Evolutionary conservation across 2,113 vertebrate species (phyloP), one percentile per base, ranked within the genome.

Genomic region (Prinia subflava): DNA sequence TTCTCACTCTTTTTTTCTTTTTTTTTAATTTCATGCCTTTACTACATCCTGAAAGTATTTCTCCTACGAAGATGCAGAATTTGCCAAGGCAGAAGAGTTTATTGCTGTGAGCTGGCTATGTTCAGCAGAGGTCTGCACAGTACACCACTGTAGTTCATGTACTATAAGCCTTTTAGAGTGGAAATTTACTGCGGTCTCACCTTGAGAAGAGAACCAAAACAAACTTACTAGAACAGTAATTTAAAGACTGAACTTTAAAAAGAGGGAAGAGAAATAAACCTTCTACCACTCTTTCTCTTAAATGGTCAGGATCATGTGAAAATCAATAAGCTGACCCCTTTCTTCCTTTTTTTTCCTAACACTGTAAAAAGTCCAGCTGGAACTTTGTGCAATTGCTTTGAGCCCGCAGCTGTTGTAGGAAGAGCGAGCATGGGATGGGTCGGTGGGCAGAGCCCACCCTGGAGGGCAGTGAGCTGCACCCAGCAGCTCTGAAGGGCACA

Each of bases 171-270:
- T 88, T 90, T 90, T 69, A 89, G 92, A 94, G 83, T 77, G 86
- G 89, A 97, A 94, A 93, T 96, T 91, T 91, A 92, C 88, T 81
- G 60, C 0, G 1, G 74, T 85, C 52, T 91, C 89, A 93, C 81
- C 75, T 90, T 83, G 59, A 93, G 65, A 41, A 84, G 14, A 88
- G 50, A 83, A 89, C 50, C 46, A 91, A 94, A 92, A 60, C 95
- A 92, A 89, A 89, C 74, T 82, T 49, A 75, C 79, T 80, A 57
- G 60, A 93, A 82, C 57, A 71, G 86, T 74, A 90, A 84, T 94
- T 92, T 92, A 88, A 92, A 92, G 76, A 82, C 89, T 91, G 89
- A 82, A 64, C 84, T 92, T 80, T 89, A 75, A 91, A 94, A 74
- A 44, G 49, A 93, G 14, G 11, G 31, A 23, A 87, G 67, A 88